Base-by-base conservation (phyloP, 2,888 invertebrate species). In the Synanthedon vespiformis region DNA sequence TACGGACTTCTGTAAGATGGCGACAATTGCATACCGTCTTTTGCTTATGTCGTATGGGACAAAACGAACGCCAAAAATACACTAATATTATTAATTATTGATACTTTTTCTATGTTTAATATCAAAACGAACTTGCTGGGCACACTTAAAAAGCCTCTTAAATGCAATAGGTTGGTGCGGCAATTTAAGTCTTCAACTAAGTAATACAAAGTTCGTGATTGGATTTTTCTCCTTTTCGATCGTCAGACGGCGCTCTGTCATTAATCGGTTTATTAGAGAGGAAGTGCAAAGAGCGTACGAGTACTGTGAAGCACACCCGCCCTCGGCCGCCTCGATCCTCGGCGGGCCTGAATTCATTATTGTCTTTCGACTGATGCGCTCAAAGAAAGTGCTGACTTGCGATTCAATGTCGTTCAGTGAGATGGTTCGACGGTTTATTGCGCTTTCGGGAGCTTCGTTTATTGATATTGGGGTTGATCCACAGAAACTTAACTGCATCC, bases 351-450 rank as follows among this genome's bases (percentile, higher is more conserved):
- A 83, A 83, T 83, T 82, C 81, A 83, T 83, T 82, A 82, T 81
- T 81, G 80, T 81, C 78, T 74, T 72, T 73, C 62, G 72, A 68
- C 72, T 67, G 70, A 77, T 76, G 80, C 74, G 77, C 76, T 74
- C 80, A 83, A 84, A 83, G 81, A 81, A 82, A 81, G 72, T 80
- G 83, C 84, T 82, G 82, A 83, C 76, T 76, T 72, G 34, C 67
- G 65, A 65, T 68, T 68, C 68, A 62, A 65, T 61, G 64, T 61
- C 68, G 67, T 67, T 65, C 67, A 68, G 68, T 63, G 67, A 70
- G 66, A 68, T 64, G 65, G 63, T 71, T 74, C 69, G 68, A 68
- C 70, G 70, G 70, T 76, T 74, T 81, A 81, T 80, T 84, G 77
- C 80, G 68, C 72, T 75, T 77, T 74, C 63, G 65, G 67, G 53